Conservation (phyloP, 2,113 vertebrate species). For the Dermatemys mawii region DNA sequence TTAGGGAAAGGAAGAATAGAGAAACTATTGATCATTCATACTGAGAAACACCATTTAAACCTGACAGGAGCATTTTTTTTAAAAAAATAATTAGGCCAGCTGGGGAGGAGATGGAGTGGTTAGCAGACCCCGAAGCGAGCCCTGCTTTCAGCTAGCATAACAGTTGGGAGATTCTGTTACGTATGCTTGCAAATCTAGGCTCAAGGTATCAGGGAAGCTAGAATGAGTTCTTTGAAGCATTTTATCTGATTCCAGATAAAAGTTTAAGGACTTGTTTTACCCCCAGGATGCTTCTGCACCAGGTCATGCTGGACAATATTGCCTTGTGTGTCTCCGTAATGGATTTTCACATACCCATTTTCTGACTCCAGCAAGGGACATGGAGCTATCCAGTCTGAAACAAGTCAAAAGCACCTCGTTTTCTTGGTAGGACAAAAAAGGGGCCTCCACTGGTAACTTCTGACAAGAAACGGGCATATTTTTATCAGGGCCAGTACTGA, state of each 20-base stretch:
- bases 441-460: neutral
- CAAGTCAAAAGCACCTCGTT: neutral
- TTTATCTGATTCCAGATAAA: neutral
- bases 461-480: neutral
- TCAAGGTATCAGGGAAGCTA: neutral
- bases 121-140: neutral
- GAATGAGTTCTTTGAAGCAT: neutral
- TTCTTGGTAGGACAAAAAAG: neutral
- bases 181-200: neutral
- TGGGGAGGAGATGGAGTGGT: neutral
- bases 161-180: neutral
- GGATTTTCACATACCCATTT: neutral
- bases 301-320: fast-evolving
- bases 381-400: neutral
- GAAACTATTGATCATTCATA: conserved; percentile 22
- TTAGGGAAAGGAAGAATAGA: conserved; percentile 22
- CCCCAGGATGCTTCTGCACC: neutral
- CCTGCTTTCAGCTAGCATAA: conserved; percentile 33
- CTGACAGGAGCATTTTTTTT: conserved; percentile 24
- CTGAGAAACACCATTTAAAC: conserved; percentile 44
- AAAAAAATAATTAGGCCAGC: conserved; percentile 54
- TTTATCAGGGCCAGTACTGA: neutral
- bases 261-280: neutral
- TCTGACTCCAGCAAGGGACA: neutral
- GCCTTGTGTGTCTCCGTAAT: neutral